These are phyloP conservation scores for Leptinotarsa rubiginosa DNA, from an alignment of 2,888 invertebrate genomes.

Conservation along the genomic window DNA sequence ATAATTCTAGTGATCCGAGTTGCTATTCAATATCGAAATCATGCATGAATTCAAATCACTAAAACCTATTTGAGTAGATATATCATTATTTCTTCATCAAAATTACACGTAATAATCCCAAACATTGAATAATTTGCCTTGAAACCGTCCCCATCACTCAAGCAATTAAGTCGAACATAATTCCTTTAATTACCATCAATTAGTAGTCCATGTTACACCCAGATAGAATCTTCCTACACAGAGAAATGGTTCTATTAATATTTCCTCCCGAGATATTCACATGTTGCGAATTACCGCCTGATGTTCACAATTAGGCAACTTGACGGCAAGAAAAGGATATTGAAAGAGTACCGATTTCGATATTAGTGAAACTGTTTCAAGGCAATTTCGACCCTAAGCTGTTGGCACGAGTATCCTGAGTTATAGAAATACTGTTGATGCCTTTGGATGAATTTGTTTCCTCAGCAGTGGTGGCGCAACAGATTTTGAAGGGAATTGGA, in stretches of 20 bases:
- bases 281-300: constrained; percentile 43
- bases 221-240: constrained; percentile 43
- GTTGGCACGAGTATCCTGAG: neutral
- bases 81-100: constrained; percentile 6
- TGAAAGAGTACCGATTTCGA: constrained; percentile 13
- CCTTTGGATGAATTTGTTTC: neutral
- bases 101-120: constrained; percentile 5
- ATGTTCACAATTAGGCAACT: constrained; percentile 41
- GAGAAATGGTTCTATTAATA: constrained; percentile 41
- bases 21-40: too few relatives aligned
- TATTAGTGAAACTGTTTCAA: neutral
- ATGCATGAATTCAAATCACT: neutral
- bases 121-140: constrained; percentile 32
- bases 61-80: neutral
- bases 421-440: constrained; percentile 1
- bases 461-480: neutral
- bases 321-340: constrained; percentile 16
- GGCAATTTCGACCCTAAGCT: neutral
- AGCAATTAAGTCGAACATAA: constrained; percentile 44
- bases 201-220: constrained; percentile 42
- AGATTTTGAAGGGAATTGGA: neutral
- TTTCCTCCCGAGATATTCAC: constrained; percentile 40
- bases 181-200: constrained; percentile 44
- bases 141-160: constrained; percentile 39
- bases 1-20: too few relatives aligned